Evolutionary conservation across 2,113 vertebrate species (phyloP), one percentile per base, ranked within the genome.

Genomic region (Ictalurus punctatus): DNA sequence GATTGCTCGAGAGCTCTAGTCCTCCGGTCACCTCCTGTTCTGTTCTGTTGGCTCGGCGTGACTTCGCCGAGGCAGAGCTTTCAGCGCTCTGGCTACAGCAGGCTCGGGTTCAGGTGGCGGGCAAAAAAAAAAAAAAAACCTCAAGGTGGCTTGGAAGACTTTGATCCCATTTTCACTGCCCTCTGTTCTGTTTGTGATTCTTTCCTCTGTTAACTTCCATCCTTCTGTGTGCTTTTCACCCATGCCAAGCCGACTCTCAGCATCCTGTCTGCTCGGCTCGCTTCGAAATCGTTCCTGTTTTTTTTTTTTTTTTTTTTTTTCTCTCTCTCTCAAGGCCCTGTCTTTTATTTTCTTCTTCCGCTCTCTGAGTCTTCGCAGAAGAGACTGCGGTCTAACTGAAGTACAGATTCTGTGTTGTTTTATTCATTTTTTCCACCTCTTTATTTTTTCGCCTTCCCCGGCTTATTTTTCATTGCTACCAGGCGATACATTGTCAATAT

Each of bases 401-500:
- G 83, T 63, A 37, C 76, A 74, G 37, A 44, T 86, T 61, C 73
- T 88, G 63, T 80, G 85, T 85, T 86, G 61, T 80, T 84, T 83
- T 84, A 79, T 54, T 85, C 59, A 61, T 81, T 81, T 86, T 88
- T 76, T 63, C 52, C 74, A 58, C 25, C 56, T 84, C 73, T 54
- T 84, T 30, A 19, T 56, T 59, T 71, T 63, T 81, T 86, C 44
- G 6, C 44, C 5, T 83, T 89, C 30, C 52, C 27, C 25, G n/a
- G 52, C 58, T 73, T 90, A 78, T 90, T 88, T 89, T 90, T 87
- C 86, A 59, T 88, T 84, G 89, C 87, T 88, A 91, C 85, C 87
- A 91, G 85, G 86, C 89, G 19, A 83, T 89, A 88, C 80, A 74
- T 54, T 87, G 90, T 92, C 90, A 90, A 87, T 90, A 88, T 90